Base-by-base conservation (phyloP, 2,113 vertebrate species). In the Zosterops borbonicus region DNA sequence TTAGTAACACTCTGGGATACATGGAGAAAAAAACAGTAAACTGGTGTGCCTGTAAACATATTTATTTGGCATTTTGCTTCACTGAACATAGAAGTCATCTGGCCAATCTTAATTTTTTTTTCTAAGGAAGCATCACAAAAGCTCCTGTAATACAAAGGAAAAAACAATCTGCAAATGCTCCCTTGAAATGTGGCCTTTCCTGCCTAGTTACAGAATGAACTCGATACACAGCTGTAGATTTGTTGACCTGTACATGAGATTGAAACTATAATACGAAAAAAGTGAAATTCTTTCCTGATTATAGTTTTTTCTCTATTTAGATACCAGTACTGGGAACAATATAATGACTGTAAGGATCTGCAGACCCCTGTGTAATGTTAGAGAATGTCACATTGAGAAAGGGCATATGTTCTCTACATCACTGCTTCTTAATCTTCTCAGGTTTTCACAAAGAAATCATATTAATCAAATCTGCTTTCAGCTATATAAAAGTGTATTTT, bases 391-490 rank as follows among this genome's bases (percentile, higher is more conserved):
- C 94, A 89, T 97, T 96, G 97, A 96, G 95, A 98, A 97, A 98
- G 96, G 96, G 93, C 90, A 95, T 89, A 79, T 92, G 91, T 97
- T 97, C 65, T 76, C 86, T 95, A 89, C 94, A 96, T 97, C 94
- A 96, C 77, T 92, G 95, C 95, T 97, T 94, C 97, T 97, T 98
- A 98, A 98, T 98, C 98, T 97, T 97, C 97, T 98, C 97, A 97
- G 96, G 95, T 97, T 97, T 97, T 97, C 97, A 97, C 97, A 97
- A 97, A 98, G 97, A 98, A 97, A 97, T 97, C 96, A 98, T 96
- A 97, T 97, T 98, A 98, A 98, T 98, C 96, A 98, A 98, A 98
- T 98, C 97, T 97, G 77, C 97, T 98, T 98, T 97, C 94, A 97
- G 88, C 83, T 96, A 14, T 96, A 95, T 96, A 97, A 98, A 98